Evolutionary conservation across 1,140 invertebrate species (phyloP), one percentile per base, ranked within the genome.

Genomic region (Nylanderia fulva): DNA sequence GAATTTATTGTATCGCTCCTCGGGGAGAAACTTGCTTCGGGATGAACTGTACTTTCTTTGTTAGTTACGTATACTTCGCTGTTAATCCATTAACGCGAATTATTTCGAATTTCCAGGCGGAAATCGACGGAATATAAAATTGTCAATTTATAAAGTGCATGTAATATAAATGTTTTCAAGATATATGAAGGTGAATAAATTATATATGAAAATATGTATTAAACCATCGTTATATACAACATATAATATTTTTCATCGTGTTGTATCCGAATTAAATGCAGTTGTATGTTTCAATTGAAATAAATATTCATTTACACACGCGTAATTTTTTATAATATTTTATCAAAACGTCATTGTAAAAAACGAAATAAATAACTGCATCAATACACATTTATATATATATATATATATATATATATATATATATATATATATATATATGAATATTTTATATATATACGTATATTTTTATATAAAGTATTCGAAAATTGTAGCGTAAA

Each of bases 1-100:
- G 52, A 82, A 82, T 82, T 82, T 82, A 82, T 82, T 58, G 52
- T 72, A 72, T 69, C 64, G 24, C 77, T 45, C 54, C 18, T 68
- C 24, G 66, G 27, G 13, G 71, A n/a, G n/a, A n/a, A 60, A 33
- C 36, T 71, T 33, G 56, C 21, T 21, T 45, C 13, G 61, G 58
- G 69, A n/a, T n/a, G n/a, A 48, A 48, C 45, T 75, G 74, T 58
- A 82, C 39, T 80, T 82, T 84, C 63, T 84, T 48, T 1, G 15
- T 48, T 82, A 84, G 42, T 79, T 66, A 85, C 21, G 45, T 45
- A 33, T 80, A 64, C 68, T 69, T 56, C 61, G 61, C 75, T 56
- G 9, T 13, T 82, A 72, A 52, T 72, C 24, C 52, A 33, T 72
- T 82, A 82, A 48, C 18, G 64, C 18, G 21, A 56, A 36, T 27